phyloP scores from a whole-genome alignment of 2,113 vertebrate genomes.

The Epinephelus lanceolatus region DNA sequence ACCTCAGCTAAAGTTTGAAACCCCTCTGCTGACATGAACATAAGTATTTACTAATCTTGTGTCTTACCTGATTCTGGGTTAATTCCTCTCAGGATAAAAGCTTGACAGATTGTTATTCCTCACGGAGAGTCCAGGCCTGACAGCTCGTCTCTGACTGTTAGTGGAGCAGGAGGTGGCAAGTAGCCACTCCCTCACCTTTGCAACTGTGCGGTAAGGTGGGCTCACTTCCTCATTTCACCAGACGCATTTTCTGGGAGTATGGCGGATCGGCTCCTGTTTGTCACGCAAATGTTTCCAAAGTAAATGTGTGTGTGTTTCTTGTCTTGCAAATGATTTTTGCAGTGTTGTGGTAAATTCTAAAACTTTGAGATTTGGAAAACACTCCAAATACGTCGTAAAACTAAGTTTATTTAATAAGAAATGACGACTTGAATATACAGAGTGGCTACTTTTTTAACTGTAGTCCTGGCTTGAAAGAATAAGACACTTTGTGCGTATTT shows the following conservation, averaged over 20 bases:
- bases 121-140: slow-evolving; percentile 23
- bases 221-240: slow-evolving; percentile 75
- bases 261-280: background rate
- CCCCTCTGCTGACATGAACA: background rate
- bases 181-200: slow-evolving; percentile 77
- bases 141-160: slow-evolving; percentile 6
- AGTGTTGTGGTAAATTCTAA: background rate
- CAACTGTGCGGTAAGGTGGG: slow-evolving; percentile 37
- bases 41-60: background rate
- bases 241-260: background rate
- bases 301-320: background rate
- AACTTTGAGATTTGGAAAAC: background rate
- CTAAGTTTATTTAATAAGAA: background rate
- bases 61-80: slow-evolving; percentile 54
- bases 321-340: background rate
- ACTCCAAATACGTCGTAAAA: background rate
- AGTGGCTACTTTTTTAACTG: background rate
- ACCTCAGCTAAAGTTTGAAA: background rate
- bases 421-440: background rate
- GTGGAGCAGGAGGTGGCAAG: slow-evolving; percentile 50
- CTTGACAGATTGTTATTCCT: slow-evolving; percentile 35
- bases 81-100: background rate
- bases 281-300: too few relatives aligned
- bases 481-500: background rate
- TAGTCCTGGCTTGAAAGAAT: background rate